Conservation (phyloP, 2,888 invertebrate genomes). For the Seira ritae region DNA sequence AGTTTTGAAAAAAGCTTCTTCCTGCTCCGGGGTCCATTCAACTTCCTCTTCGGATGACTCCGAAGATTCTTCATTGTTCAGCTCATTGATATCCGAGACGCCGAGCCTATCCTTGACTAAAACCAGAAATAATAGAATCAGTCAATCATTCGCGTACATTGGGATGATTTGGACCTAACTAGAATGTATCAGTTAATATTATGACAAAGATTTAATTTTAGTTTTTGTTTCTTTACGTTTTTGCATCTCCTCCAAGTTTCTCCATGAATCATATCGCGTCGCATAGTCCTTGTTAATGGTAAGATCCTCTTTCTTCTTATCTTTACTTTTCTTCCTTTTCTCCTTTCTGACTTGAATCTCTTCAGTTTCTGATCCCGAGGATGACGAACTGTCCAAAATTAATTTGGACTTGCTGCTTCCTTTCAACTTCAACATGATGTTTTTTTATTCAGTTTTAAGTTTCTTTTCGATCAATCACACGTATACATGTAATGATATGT, state of each 20-base stretch:
- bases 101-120: conserved; percentile 87
- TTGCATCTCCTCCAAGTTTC: conserved; percentile 90
- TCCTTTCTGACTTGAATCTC: neutral
- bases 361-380: conserved; percentile 14
- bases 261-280: conserved; percentile 87
- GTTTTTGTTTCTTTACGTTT: conserved; percentile 82
- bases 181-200: conserved; percentile 8
- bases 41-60: conserved; percentile 79
- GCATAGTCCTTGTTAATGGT: conserved; percentile 87
- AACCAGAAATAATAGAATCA: conserved; percentile 75
- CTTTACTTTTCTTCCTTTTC: neutral
- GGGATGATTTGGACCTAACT: too few species aligned
- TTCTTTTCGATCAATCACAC: too few species aligned
- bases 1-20: conserved; percentile 92
- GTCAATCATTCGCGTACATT: too few species aligned
- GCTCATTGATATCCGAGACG: conserved; percentile 77
- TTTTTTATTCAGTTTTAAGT: neutral
- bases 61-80: conserved; percentile 77
- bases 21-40: conserved; percentile 80
- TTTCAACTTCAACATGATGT: conserved; percentile 21
- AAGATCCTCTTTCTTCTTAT: neutral
- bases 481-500: too few species aligned
- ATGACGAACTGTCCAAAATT: conserved; percentile 29
- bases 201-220: neutral
- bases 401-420: neutral